Evolutionary conservation across 2,888 invertebrate species (phyloP).

Genomic region (Aphodius granarius): DNA sequence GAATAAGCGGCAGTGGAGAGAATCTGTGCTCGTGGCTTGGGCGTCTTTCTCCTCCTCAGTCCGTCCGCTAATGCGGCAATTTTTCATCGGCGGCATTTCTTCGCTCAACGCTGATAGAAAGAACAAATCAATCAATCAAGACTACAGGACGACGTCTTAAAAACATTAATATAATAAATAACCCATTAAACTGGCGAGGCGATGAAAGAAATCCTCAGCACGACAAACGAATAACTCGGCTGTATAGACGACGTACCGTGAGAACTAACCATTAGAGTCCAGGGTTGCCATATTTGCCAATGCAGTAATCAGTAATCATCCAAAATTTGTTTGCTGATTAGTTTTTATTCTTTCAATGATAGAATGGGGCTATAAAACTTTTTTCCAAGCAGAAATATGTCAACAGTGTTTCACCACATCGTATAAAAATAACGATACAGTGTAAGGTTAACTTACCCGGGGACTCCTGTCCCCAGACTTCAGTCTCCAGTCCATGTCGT

Average conservation of each 20-base stretch:
- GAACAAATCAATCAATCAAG: conserved; percentile 5
- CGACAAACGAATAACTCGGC: conserved; percentile 13
- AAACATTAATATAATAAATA: conserved; percentile 20
- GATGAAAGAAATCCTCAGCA: conserved; percentile 4
- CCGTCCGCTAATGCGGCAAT: neutral
- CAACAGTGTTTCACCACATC: too few species aligned
- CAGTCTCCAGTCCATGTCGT: too few species aligned
- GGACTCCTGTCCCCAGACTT: too few species aligned
- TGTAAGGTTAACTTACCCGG: too few species aligned
- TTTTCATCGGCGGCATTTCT: neutral
- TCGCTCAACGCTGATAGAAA: neutral
- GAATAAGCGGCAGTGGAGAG: neutral
- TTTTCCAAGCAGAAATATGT: too few species aligned
- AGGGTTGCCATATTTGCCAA: too few species aligned
- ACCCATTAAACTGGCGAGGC: conserved; percentile 13
- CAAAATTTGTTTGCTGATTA: too few species aligned
- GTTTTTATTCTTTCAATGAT: too few species aligned
- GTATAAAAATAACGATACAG: too few species aligned
- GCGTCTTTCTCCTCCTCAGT: neutral
- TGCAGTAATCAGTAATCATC: too few species aligned
- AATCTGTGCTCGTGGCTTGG: neutral
- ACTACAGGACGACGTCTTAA: neutral
- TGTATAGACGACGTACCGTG: neutral
- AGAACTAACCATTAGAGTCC: conserved; percentile 17
- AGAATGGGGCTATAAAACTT: too few species aligned